Evolutionary conservation across 2,113 vertebrate species (phyloP).

Genomic region (Psophia crepitans): DNA sequence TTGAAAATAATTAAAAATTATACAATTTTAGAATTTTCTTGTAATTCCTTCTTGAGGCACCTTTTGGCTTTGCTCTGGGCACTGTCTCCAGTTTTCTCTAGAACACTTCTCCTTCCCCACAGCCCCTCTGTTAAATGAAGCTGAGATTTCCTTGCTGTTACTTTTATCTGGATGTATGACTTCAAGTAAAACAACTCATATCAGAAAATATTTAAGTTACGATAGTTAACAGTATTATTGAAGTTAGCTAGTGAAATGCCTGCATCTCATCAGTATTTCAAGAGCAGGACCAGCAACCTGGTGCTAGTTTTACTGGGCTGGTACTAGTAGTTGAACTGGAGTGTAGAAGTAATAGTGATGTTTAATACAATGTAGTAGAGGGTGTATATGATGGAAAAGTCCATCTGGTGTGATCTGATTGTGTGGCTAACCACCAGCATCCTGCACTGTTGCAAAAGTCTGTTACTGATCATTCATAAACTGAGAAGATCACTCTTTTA

Average conservation of each 20-base stretch:
- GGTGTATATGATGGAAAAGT: neutral
- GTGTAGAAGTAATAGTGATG: neutral
- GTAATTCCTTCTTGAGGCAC: neutral
- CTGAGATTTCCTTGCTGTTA: neutral
- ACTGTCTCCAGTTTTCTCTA: neutral
- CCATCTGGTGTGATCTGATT: fast-evolving
- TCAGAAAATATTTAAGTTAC: neutral
- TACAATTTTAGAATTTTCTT: neutral
- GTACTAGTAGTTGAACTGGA: neutral
- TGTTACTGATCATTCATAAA: neutral
- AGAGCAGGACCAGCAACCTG: neutral
- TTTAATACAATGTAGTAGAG: neutral
- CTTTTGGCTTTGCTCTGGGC: neutral
- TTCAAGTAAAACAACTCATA: neutral
- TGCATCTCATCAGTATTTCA: neutral
- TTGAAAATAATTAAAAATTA: neutral
- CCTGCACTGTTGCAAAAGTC: neutral
- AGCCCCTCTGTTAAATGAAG: neutral
- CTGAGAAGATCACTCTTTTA: neutral
- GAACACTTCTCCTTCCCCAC: neutral
- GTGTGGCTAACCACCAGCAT: neutral
- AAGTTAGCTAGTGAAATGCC: neutral
- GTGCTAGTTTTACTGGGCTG: neutral
- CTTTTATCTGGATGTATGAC: neutral
- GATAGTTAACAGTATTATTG: neutral